These are phyloP conservation scores for Andrena camellia DNA, from an alignment of 2,888 invertebrate species.

Conservation along the genomic window DNA sequence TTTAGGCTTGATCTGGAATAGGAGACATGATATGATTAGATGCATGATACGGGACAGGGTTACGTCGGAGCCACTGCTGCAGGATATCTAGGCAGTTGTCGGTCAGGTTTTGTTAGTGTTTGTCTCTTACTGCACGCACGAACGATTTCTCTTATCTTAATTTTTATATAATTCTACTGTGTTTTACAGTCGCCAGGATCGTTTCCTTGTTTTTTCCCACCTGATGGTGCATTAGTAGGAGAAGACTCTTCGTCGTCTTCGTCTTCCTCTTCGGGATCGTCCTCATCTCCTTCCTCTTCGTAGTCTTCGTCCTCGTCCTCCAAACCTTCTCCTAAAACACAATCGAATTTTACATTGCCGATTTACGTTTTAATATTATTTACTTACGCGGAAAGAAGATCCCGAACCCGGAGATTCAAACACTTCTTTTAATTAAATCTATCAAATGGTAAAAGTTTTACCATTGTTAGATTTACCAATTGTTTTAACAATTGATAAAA, in stretches of 20 bases:
- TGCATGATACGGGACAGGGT: constrained; percentile 63
- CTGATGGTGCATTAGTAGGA: constrained; percentile 85
- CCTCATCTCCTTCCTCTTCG: constrained; percentile 85
- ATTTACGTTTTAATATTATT: not conserved
- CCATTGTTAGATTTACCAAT: too few relatives aligned
- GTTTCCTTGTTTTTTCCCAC: constrained; percentile 80
- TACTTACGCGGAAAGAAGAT: not conserved
- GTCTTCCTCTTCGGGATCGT: constrained; percentile 80
- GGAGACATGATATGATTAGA: constrained; percentile 81
- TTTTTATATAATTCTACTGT: constrained; percentile 86
- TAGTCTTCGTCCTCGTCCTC: constrained; percentile 93
- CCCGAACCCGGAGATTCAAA: too few relatives aligned
- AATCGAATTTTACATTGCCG: not conserved
- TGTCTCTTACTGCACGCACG: constrained; percentile 68
- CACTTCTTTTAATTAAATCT: too few relatives aligned
- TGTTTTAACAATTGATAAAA: too few relatives aligned
- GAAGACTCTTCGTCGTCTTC: constrained; percentile 88
- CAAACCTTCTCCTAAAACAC: constrained; percentile 85
- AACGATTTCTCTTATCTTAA: constrained; percentile 69
- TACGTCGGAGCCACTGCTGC: constrained; percentile 66
- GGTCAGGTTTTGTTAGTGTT: constrained; percentile 73
- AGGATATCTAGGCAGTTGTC: constrained; percentile 76
- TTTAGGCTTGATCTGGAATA: constrained; percentile 82
- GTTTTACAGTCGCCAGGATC: constrained; percentile 90
- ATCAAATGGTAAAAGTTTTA: too few relatives aligned